Percentiles rank a stretch among this genome's conserved stretches.
Conservation (phyloP, 2,113 vertebrate genomes). For the Bufo bufo region DNA sequence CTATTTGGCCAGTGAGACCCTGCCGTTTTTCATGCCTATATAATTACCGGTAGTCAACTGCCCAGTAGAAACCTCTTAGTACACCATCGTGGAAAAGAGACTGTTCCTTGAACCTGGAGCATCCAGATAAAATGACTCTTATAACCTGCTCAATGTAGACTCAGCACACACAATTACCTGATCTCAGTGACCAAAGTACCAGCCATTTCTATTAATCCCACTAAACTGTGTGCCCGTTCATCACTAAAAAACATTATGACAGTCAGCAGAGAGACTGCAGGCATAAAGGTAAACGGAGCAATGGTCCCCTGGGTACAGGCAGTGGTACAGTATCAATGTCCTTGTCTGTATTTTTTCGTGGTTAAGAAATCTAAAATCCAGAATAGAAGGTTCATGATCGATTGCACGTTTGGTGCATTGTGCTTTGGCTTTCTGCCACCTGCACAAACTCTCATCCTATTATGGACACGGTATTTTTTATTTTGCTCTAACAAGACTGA, state of each 20-base stretch:
- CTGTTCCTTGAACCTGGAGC: too few relatives aligned
- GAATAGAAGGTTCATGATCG: conserved; percentile 8
- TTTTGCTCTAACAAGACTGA: neutral
- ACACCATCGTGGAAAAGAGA: neutral
- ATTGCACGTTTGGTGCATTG: conserved; percentile 33
- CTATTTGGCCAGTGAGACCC: too few relatives aligned
- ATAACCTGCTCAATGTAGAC: neutral
- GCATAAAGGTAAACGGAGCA: neutral
- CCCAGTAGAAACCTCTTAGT: neutral
- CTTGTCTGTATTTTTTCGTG: neutral
- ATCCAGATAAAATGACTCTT: neutral
- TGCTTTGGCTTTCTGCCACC: conserved; percentile 34
- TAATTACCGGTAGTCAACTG: neutral
- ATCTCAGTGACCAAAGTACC: conserved; percentile 36
- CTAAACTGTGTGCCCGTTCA: conserved; percentile 4
- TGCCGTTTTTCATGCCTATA: neutral
- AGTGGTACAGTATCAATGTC: neutral
- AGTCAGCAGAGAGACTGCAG: neutral
- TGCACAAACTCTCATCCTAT: conserved; percentile 8
- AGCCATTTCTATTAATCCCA: neutral
- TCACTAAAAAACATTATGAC: neutral
- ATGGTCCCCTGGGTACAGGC: neutral
- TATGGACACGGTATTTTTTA: conserved; percentile 20
- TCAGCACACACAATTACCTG: conserved; percentile 6
- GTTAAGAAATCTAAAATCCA: conserved; percentile 6